These are phyloP conservation scores for Apocheima hispidaria DNA, from an alignment of 2,888 invertebrate species.

Conservation along the genomic window DNA sequence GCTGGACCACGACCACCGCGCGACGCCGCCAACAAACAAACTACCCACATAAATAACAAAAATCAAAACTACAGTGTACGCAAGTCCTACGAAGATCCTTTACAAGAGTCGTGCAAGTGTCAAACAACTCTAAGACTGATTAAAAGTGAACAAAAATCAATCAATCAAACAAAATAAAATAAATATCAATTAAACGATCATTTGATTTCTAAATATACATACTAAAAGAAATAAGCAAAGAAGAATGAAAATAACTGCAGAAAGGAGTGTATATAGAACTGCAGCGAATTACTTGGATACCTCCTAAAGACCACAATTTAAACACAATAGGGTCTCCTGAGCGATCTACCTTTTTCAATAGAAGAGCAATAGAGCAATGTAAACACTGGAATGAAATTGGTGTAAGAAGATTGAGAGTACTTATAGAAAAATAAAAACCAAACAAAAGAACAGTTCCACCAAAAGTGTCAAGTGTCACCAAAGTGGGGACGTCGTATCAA, in stretches of 20 bases:
- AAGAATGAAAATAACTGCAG: conserved; percentile 4
- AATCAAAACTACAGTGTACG: conserved; percentile 9
- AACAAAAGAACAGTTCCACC: not conserved
- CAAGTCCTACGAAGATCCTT: conserved; percentile 6
- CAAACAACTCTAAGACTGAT: conserved; percentile 35
- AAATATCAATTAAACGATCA: conserved; percentile 8
- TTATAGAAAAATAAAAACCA: not conserved
- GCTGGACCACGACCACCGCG: conserved; percentile 74
- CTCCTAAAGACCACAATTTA: not conserved
- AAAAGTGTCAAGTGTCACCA: conserved; percentile 2
- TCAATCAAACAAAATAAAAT: not conserved
- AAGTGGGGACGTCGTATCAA: not conserved
- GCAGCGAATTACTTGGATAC: not conserved
- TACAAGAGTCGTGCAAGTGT: conserved; percentile 27
- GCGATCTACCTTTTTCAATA: not conserved
- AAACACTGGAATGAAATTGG: not conserved
- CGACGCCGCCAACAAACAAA: conserved; percentile 24
- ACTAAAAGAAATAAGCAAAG: not conserved
- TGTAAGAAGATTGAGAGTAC: conserved; percentile 10
- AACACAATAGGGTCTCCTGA: not conserved
- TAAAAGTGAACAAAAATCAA: conserved; percentile 22
- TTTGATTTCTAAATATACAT: not conserved
- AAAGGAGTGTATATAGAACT: conserved; percentile 1
- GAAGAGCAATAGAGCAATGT: not conserved
- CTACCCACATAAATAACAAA: conserved; percentile 14